These are phyloP conservation scores for Pollenia amentaria DNA, from an alignment of 2,888 invertebrate genomes.

Conservation along the genomic window DNA sequence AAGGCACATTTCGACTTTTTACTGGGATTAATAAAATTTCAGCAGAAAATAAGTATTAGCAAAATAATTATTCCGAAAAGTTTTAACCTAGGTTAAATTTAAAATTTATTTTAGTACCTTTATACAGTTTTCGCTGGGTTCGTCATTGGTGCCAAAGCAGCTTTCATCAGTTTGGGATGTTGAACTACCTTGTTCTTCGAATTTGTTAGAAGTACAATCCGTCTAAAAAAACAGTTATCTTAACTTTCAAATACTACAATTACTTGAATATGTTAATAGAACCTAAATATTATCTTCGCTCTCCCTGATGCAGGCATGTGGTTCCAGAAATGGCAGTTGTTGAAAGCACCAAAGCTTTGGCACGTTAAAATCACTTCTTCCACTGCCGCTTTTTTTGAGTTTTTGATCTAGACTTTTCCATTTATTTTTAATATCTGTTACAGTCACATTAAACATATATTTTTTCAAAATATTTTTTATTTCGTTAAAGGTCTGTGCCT, in stretches of 20 bases:
- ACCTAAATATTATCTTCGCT: background rate
- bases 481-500: constrained; percentile 7
- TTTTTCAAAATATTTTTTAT: background rate
- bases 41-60: constrained; percentile 35
- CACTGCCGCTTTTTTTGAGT: background rate
- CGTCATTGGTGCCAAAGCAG: background rate
- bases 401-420: background rate
- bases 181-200: background rate
- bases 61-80: background rate
- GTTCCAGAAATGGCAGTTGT: background rate
- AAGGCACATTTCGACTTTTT: constrained; percentile 16
- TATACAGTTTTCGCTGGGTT: background rate
- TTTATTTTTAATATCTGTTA: background rate
- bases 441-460: background rate
- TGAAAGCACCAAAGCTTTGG: background rate
- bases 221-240: background rate
- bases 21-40: constrained; percentile 11
- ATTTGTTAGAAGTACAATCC: background rate
- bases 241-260: background rate
- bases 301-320: background rate
- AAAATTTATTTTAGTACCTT: background rate
- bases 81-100: background rate
- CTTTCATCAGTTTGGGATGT: background rate
- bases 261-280: background rate
- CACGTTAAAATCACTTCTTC: too few species aligned